These are phyloP conservation scores for Megalopta genalis DNA, from an alignment of 1,140 invertebrate species.

Conservation along the genomic window DNA sequence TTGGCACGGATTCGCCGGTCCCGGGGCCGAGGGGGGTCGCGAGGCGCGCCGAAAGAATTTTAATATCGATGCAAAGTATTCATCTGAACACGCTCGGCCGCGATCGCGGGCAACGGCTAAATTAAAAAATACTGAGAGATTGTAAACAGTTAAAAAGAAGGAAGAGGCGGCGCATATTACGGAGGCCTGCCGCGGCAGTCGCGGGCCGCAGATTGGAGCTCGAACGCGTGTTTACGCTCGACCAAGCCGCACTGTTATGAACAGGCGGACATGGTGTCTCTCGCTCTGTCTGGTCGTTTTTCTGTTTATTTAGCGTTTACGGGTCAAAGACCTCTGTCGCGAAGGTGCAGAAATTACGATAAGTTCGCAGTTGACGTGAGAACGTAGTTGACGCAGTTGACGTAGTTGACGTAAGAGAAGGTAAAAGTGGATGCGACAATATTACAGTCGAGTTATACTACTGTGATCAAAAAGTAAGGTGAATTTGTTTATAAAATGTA, in stretches of 20 bases:
- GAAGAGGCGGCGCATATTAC: background rate
- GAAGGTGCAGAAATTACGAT: no score
- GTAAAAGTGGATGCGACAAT: no score
- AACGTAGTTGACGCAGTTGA: no score
- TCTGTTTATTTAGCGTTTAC: no score
- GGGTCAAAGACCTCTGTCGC: no score
- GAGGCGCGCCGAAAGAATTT: slow-evolving; percentile 53
- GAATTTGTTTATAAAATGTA: no score
- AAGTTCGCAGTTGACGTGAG: no score
- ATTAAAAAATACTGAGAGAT: slow-evolving; percentile 55
- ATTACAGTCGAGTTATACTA: no score
- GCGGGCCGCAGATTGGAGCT: background rate
- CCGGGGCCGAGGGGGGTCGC: slow-evolving; percentile 30
- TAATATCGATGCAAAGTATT: slow-evolving; percentile 57
- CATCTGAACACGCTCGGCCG: background rate
- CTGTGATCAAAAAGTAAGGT: no score
- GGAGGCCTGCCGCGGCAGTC: background rate
- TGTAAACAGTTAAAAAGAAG: slow-evolving; percentile 48
- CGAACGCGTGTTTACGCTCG: background rate
- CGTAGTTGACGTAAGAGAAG: no score
- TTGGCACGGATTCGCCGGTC: background rate
- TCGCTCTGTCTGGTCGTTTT: no score
- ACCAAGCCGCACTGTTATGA: background rate
- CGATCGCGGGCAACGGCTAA: slow-evolving; percentile 26
- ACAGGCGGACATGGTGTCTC: background rate